Percentiles rank a stretch among this genome's conserved stretches.
Evolutionary conservation across 2,888 invertebrate genomes (phyloP).

Genomic region (Galeruca laticollis): DNA sequence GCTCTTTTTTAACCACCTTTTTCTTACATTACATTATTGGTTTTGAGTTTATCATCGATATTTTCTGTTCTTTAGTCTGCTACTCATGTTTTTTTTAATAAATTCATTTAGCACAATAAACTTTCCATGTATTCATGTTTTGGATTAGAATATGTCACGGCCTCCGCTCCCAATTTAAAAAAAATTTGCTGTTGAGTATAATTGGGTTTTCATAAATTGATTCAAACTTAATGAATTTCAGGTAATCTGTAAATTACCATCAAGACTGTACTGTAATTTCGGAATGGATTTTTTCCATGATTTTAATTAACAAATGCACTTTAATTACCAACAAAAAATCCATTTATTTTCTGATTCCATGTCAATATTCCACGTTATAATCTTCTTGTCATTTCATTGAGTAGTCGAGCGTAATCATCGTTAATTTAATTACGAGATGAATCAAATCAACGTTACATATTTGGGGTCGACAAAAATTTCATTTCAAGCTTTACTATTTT

Average conservation of each 20-base stretch:
- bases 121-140: too few species aligned
- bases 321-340: constrained; percentile 44
- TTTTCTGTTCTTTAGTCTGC: too few species aligned
- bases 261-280: constrained; percentile 57
- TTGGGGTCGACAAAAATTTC: too few species aligned
- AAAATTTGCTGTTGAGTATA: background rate
- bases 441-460: background rate
- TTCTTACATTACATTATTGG: too few species aligned
- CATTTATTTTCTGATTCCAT: constrained; percentile 30
- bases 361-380: constrained; percentile 34
- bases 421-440: background rate
- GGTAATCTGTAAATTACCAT: constrained; percentile 60
- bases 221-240: constrained; percentile 6
- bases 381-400: constrained; percentile 21
- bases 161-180: too few species aligned
- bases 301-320: constrained; percentile 57
- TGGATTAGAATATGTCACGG: too few species aligned
- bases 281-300: constrained; percentile 60
- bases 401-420: background rate
- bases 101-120: too few species aligned
- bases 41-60: too few species aligned
- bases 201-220: background rate
- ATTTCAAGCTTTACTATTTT: too few species aligned
- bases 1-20: too few species aligned
- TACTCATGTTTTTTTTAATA: too few species aligned